A percentile compares a stretch with the other conserved stretches of the same genome.
phyloP scores from a whole-genome alignment of 2,888 invertebrate species.

The Hirtodrosophila histrioides region DNA sequence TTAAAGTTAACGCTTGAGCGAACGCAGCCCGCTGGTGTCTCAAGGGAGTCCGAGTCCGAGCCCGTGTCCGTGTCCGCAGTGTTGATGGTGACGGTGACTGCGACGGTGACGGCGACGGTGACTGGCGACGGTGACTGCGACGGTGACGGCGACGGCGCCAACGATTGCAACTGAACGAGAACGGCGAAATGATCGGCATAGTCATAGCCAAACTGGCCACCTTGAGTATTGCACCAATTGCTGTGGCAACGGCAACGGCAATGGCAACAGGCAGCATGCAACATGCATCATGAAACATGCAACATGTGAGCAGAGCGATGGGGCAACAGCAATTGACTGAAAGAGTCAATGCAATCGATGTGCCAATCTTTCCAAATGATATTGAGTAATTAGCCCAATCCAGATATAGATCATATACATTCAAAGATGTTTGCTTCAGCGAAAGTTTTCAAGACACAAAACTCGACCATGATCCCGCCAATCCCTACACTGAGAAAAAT shows the following conservation, averaged over 20 bases:
- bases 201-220: slow-evolving; percentile 49
- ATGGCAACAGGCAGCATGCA: slow-evolving; percentile 43
- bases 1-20: slow-evolving; percentile 59
- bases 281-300: slow-evolving; percentile 51
- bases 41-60: slow-evolving; percentile 20
- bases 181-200: slow-evolving; percentile 57
- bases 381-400: slow-evolving; percentile 41
- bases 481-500: too few relatives aligned
- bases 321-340: slow-evolving; percentile 35
- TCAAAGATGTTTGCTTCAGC: neutral
- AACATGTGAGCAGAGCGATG: slow-evolving; percentile 37
- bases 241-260: slow-evolving; percentile 40
- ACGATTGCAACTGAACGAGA: slow-evolving; percentile 62
- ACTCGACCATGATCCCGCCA: too few relatives aligned
- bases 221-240: slow-evolving; percentile 55
- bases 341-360: slow-evolving; percentile 56
- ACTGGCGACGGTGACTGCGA: slow-evolving; percentile 23
- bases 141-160: slow-evolving; percentile 33
- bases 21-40: slow-evolving; percentile 32
- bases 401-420: slow-evolving; percentile 30
- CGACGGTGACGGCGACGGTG: slow-evolving; percentile 8
- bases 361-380: slow-evolving; percentile 47
- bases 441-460: too few relatives aligned
- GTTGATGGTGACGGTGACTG: slow-evolving; percentile 17
- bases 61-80: slow-evolving; percentile 23